Conservation (phyloP, 2,113 vertebrate genomes). For the Hippolais icterina region DNA sequence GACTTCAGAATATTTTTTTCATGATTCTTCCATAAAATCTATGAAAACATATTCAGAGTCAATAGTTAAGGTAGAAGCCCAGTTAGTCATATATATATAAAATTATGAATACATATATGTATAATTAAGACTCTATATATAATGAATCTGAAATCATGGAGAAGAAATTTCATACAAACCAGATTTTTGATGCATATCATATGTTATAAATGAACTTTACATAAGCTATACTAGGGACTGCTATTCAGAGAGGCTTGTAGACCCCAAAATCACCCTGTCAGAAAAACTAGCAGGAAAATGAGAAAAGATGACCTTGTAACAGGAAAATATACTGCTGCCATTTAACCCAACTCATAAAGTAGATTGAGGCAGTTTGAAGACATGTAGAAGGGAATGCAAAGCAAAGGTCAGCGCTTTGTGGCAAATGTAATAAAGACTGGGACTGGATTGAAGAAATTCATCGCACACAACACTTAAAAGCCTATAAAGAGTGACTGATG, state of each 20-base stretch:
- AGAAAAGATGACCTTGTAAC: constrained; percentile 29
- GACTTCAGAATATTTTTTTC: not conserved
- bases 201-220: not conserved
- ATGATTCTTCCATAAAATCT: not conserved
- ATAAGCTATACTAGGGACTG: not conserved
- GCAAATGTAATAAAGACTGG: constrained; percentile 2
- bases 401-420: not conserved
- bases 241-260: not conserved
- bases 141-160: not conserved
- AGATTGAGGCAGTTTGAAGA: constrained; percentile 14
- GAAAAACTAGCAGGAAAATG: not conserved
- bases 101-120: not conserved
- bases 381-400: constrained; percentile 12
- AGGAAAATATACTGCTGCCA: not conserved
- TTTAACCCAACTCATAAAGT: constrained; percentile 39
- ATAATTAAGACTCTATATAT: not conserved
- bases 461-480: not conserved
- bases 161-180: not conserved
- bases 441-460: not conserved
- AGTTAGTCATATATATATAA: not conserved
- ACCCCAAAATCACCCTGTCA: not conserved
- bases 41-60: not conserved
- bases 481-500: constrained; percentile 14
- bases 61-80: not conserved
- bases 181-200: not conserved